These are phyloP conservation scores for Agrochola macilenta DNA, from an alignment of 2,888 invertebrate genomes.

Conservation along the genomic window DNA sequence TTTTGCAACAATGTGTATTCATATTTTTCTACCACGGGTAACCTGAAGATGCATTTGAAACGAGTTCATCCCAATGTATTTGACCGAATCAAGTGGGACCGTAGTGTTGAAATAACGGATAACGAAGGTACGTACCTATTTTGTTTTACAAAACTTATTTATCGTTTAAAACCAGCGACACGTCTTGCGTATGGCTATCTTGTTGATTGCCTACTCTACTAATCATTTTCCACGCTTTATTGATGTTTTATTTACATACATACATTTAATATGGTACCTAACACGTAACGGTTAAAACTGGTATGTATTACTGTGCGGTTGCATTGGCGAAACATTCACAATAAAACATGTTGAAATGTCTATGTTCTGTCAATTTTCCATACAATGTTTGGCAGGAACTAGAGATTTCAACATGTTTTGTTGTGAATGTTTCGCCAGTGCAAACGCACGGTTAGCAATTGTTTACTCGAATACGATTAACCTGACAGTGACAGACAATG, in stretches of 20 bases:
- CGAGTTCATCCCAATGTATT: constrained; percentile 28
- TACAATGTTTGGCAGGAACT: too few relatives aligned
- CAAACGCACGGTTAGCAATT: too few relatives aligned
- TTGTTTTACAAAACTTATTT: not conserved
- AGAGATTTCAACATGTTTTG: too few relatives aligned
- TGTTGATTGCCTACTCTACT: not conserved
- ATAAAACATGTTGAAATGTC: too few relatives aligned
- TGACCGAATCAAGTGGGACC: constrained; percentile 7
- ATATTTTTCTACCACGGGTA: constrained; percentile 40
- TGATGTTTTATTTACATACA: not conserved
- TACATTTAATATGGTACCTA: not conserved
- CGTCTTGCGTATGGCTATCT: not conserved
- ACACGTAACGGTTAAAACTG: not conserved
- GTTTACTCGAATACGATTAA: not conserved
- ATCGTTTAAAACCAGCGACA: not conserved
- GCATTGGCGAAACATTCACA: too few relatives aligned
- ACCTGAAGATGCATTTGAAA: constrained; percentile 37
- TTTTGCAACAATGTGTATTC: constrained; percentile 44
- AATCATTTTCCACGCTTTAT: not conserved
- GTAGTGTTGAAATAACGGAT: not conserved
- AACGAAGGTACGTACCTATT: constrained; percentile 41
- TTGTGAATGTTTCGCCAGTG: too few relatives aligned
- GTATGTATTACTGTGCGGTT: too few relatives aligned
- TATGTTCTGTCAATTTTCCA: too few relatives aligned
- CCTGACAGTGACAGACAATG: not conserved